A percentile compares a stretch with the other conserved stretches of the same genome.
Evolutionary conservation across 2,888 invertebrate genomes (phyloP).

Genomic region (Acleris holmiana): DNA sequence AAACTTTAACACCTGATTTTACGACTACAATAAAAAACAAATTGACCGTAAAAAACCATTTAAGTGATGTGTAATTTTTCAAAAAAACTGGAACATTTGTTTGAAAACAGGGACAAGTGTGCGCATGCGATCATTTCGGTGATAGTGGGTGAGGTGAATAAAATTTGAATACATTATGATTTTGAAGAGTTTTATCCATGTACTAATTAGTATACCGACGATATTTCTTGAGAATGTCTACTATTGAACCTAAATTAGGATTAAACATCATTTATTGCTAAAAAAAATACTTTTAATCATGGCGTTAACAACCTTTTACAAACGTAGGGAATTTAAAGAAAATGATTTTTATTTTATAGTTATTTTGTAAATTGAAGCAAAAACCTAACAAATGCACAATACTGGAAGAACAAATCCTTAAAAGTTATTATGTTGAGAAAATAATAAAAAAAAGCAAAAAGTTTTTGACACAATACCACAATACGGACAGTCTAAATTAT

Average conservation of each 20-base stretch:
- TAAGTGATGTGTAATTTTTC: constrained; percentile 50
- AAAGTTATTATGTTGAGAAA: neutral
- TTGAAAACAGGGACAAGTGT: constrained; percentile 47
- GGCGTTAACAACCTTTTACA: too few species aligned
- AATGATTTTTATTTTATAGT: too few species aligned
- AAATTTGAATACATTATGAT: constrained; percentile 51
- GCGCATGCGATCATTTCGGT: constrained; percentile 49
- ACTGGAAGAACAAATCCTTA: neutral
- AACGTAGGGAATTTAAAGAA: too few species aligned
- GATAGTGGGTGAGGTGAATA: constrained; percentile 57
- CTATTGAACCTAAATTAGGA: too few species aligned
- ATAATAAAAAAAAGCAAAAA: neutral
- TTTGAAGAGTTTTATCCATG: constrained; percentile 30
- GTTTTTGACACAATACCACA: neutral
- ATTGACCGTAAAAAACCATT: constrained; percentile 57
- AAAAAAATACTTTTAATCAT: too few species aligned
- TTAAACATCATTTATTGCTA: too few species aligned
- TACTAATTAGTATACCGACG: constrained; percentile 18
- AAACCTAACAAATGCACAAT: neutral
- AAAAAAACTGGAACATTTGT: constrained; percentile 55
- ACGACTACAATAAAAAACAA: constrained; percentile 58
- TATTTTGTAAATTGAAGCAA: too few species aligned
- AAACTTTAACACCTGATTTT: constrained; percentile 66
- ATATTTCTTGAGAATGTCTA: neutral
- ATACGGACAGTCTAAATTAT: constrained; percentile 44